phyloP scores from a whole-genome alignment of 2,888 invertebrate species.

The Scaptomyza reducta region DNA sequence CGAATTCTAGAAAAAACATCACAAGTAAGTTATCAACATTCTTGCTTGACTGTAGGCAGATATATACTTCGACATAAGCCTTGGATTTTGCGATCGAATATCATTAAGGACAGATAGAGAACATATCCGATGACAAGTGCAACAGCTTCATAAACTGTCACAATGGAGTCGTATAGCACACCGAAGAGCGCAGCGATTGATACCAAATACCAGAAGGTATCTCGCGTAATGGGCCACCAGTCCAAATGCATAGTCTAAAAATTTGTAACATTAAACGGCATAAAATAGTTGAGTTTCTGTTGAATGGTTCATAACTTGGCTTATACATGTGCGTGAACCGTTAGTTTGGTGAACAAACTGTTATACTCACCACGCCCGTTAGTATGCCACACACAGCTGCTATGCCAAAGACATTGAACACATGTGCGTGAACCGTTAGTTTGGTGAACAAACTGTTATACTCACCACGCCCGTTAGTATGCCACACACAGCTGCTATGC shows the following conservation, averaged over 20 bases:
- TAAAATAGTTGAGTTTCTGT: too few species aligned
- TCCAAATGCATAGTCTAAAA: constrained; percentile 18
- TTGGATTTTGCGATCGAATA: constrained; percentile 42
- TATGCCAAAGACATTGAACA: constrained; percentile 91
- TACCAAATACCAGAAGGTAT: constrained; percentile 48
- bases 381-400: constrained; percentile 90
- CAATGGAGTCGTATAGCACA: constrained; percentile 24
- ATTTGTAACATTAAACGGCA: too few species aligned
- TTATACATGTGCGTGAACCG: too few species aligned
- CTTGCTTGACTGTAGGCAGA: too few species aligned
- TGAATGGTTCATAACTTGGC: too few species aligned
- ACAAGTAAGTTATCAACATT: too few species aligned
- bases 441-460: too few species aligned
- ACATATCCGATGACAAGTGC: constrained; percentile 28
- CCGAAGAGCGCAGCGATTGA: constrained; percentile 25
- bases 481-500: constrained; percentile 91
- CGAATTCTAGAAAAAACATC: constrained; percentile 16
- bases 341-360: too few species aligned
- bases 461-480: constrained; percentile 87
- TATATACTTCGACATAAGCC: constrained; percentile 26
- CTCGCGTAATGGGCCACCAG: constrained; percentile 69
- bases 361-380: constrained; percentile 87
- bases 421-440: too few species aligned
- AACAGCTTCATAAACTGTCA: constrained; percentile 18
- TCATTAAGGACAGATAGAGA: constrained; percentile 25